Base-by-base conservation (phyloP, 2,888 invertebrate species). In the Drosophila paracracens region DNA sequence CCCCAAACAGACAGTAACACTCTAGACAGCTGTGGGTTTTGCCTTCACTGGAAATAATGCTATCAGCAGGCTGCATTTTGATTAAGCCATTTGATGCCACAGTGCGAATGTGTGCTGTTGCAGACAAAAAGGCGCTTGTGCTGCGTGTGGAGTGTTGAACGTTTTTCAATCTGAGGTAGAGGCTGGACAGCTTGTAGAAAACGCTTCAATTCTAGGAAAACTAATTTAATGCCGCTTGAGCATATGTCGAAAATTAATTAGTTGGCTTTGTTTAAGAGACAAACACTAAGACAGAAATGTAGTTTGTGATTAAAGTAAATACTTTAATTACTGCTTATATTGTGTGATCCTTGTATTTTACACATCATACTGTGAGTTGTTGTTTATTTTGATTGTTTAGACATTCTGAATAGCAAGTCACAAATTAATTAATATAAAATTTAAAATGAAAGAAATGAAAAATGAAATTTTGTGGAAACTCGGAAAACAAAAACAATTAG, bases 1-100 rank as follows among this genome's bases (percentile, higher is more conserved):
- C 46, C 50, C 52, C n/a, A 35, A 46, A 40, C 18, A 48, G 33
- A 25, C 63, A 63, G 52, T 35, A 46, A 46, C 7, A 46, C 46
- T 27, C 63, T 58, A 57, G 59, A 67, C 82, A 83, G 81, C 83
- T 84, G 82, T 85, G 71, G 66, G n/a, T n/a, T 38, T 2, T 40
- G 52, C 43, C 33, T 84, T 81, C 68, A 46, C 68, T 82, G 89
- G 79, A 87, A 87, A 83, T 89, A 72, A 76, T 81, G 85, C 87
- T 84, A 87, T 87, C 83, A 81, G 77, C 54, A 16, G 25, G 54
- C 38, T n/a, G 38, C 38, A 56, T 57, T 74, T 70, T 85, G 83
- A 85, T 87, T 85, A 56, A 27, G 79, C 69, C 65, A 53, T 56
- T 16, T 29, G 54, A 36, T 18, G 53, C n/a, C 11, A 36, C 18